Conservation (phyloP, 1,140 invertebrate species). For the Orchesella cincta region DNA sequence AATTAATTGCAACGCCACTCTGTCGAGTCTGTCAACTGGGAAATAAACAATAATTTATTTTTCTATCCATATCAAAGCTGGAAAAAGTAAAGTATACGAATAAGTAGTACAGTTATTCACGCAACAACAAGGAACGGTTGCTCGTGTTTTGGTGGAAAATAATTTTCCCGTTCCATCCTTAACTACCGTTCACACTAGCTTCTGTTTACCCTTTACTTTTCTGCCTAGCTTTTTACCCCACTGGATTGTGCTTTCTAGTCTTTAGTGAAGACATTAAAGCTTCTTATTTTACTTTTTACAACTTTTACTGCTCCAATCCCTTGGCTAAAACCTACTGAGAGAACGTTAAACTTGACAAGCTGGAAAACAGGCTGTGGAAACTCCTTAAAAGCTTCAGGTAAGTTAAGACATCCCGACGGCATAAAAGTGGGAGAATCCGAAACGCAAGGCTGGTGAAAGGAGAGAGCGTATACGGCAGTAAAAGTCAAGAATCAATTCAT, state of each 20-base stretch:
- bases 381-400: neutral
- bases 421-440: neutral
- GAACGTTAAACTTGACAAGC: too few species aligned
- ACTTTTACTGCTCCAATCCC: neutral
- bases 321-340: too few species aligned
- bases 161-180: neutral
- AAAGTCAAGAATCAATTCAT: conserved; percentile 6
- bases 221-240: neutral
- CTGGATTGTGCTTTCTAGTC: neutral
- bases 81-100: too few species aligned
- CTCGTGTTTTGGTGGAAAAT: too few species aligned
- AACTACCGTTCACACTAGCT: neutral
- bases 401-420: neutral
- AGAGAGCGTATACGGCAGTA: neutral
- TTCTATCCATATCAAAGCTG: too few species aligned
- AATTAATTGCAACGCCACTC: too few species aligned
- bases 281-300: conserved; percentile 14
- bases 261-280: neutral
- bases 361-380: neutral
- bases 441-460: neutral
- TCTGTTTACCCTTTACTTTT: neutral
- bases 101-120: too few species aligned
- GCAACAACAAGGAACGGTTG: too few species aligned
- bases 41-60: too few species aligned
- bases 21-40: too few species aligned